phyloP scores from a whole-genome alignment of 1,140 invertebrate species.

The Phenacoccus solenopsis region DNA sequence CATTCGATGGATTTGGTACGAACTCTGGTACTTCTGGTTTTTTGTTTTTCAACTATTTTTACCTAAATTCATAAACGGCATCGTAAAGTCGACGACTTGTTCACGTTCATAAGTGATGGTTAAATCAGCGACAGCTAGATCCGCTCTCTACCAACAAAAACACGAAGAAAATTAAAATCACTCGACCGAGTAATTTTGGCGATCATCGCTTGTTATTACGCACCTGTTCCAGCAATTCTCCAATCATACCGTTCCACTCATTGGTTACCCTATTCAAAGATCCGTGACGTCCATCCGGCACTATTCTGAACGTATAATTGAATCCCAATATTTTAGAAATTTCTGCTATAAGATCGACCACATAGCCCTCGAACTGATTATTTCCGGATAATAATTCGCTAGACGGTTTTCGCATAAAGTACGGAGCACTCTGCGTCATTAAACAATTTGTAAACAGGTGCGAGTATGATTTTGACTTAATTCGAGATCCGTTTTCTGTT shows the following conservation, averaged over 20 bases:
- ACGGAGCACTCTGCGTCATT: constrained; percentile 65
- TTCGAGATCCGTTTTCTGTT: not conserved
- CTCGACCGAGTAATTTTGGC: no score
- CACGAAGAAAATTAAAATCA: no score
- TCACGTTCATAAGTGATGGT: constrained; percentile 81
- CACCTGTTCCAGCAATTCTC: constrained; percentile 65
- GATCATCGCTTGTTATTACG: not conserved
- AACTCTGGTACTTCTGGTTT: no score
- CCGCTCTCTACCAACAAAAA: constrained; percentile 53
- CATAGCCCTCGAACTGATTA: constrained; percentile 79
- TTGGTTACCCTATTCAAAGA: constrained; percentile 59
- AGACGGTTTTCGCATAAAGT: constrained; percentile 78
- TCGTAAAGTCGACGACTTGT: constrained; percentile 74
- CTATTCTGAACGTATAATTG: constrained; percentile 74
- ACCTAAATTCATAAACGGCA: constrained; percentile 81
- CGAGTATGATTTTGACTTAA: not conserved
- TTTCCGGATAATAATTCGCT: constrained; percentile 66
- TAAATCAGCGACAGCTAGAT: constrained; percentile 81
- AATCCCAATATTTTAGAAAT: constrained; percentile 79
- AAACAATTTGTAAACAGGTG: constrained; percentile 1
- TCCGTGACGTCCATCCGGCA: constrained; percentile 69
- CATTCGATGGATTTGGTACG: no score
- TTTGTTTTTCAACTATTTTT: constrained; percentile 17
- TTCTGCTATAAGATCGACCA: constrained; percentile 72
- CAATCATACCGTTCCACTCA: constrained; percentile 92